These are phyloP conservation scores for Chrosomus eos DNA, from an alignment of 2,797 vertebrate species.

Conservation along the genomic window DNA sequence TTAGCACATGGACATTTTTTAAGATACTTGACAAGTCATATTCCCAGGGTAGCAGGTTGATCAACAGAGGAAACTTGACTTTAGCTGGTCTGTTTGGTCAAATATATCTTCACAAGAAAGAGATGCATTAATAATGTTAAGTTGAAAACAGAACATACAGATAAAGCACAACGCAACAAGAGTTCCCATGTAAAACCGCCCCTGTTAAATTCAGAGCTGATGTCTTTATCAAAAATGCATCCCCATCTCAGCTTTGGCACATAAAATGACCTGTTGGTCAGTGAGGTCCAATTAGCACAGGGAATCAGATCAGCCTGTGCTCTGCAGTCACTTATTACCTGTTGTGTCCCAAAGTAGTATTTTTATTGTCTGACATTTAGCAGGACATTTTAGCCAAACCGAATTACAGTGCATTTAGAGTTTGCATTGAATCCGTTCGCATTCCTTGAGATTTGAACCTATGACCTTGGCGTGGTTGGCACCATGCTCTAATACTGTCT, in stretches of 20 bases:
- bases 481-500: background rate
- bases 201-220: constrained; percentile 7
- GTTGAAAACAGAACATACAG: background rate
- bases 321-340: background rate
- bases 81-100: background rate
- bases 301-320: constrained; percentile 50
- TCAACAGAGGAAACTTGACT: background rate
- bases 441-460: background rate
- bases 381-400: background rate
- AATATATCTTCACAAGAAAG: background rate
- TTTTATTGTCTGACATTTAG: background rate
- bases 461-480: background rate
- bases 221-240: constrained; percentile 1
- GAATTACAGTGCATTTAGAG: background rate
- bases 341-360: background rate
- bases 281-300: background rate
- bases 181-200: background rate
- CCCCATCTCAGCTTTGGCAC: constrained; percentile 9
- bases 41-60: background rate
- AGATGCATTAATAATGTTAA: background rate
- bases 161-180: background rate
- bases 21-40: background rate
- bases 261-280: constrained; percentile 24
- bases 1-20: background rate
- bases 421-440: background rate